phyloP scores from a whole-genome alignment of 2,888 invertebrate species.

The Nowickia ferox region DNA sequence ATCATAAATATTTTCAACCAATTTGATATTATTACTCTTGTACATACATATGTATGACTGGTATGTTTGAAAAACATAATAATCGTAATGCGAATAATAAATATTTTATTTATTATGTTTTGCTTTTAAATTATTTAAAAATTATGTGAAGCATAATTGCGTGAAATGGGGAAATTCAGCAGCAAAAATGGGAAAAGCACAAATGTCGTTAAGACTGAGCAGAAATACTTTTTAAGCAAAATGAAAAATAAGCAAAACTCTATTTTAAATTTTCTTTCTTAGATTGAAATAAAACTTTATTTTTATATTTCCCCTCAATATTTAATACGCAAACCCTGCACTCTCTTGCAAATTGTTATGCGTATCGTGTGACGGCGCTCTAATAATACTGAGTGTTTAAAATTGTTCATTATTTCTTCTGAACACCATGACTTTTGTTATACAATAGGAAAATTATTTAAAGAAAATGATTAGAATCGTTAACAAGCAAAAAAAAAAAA shows the following conservation, averaged over 20 bases:
- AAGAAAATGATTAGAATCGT: constrained; percentile 23
- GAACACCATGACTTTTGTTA: background rate
- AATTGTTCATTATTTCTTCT: background rate
- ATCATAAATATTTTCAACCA: constrained; percentile 40
- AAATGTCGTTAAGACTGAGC: background rate
- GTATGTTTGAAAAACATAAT: constrained; percentile 13
- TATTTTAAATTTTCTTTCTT: no score
- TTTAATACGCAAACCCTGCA: constrained; percentile 8
- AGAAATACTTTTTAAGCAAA: background rate
- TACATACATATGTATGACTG: constrained; percentile 25
- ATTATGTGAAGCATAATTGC: constrained; percentile 68
- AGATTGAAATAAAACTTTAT: background rate
- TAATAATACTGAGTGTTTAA: no score
- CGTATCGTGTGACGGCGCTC: background rate
- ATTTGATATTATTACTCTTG: background rate
- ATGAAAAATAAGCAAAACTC: background rate
- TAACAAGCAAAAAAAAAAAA: background rate
- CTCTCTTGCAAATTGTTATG: constrained; percentile 27
- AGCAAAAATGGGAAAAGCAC: background rate
- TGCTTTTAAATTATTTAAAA: constrained; percentile 43
- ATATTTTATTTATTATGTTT: constrained; percentile 13
- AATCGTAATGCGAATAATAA: background rate
- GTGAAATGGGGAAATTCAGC: constrained; percentile 49
- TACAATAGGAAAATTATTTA: constrained; percentile 40
- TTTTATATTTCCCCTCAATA: background rate